Evolutionary conservation across 2,888 invertebrate genomes (phyloP).

Genomic region (Cremastinae sp.): DNA sequence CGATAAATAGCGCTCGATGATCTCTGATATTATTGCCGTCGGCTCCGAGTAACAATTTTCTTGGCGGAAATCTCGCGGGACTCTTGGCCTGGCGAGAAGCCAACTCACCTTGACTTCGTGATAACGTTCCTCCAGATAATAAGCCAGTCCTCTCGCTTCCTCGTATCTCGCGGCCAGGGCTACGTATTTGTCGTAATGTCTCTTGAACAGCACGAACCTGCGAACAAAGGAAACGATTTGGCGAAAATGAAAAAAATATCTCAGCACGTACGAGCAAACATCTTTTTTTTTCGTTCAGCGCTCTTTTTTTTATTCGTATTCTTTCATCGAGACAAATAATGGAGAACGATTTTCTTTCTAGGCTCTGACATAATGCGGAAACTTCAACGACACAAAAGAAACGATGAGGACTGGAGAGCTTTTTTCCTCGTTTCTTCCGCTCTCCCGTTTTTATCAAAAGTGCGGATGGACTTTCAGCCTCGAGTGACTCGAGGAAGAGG

Average conservation of each 20-base stretch:
- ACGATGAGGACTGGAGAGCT: neutral
- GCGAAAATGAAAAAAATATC: slow-evolving; percentile 24
- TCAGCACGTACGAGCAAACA: neutral
- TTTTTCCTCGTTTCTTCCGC: neutral
- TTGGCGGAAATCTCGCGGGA: too few species aligned
- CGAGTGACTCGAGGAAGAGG: too few species aligned
- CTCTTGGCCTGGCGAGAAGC: neutral
- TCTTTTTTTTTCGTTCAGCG: neutral
- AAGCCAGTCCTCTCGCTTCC: slow-evolving; percentile 84
- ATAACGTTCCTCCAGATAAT: slow-evolving; percentile 85
- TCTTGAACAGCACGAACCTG: slow-evolving; percentile 85
- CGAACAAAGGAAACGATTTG: slow-evolving; percentile 67
- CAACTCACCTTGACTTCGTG: slow-evolving; percentile 84
- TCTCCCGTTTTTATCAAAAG: neutral
- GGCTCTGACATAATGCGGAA: too few species aligned
- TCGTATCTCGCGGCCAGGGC: slow-evolving; percentile 84
- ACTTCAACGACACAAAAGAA: neutral
- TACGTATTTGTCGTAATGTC: slow-evolving; percentile 85
- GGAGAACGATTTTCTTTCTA: too few species aligned
- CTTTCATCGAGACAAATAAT: too few species aligned
- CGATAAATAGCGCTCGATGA: slow-evolving; percentile 55
- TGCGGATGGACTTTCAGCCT: too few species aligned
- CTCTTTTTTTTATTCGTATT: too few species aligned
- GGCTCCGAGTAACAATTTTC: neutral
- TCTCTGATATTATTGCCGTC: slow-evolving; percentile 44